Base-by-base conservation (phyloP, 2,797 vertebrate genomes). In the Threskiornis aethiopicus region DNA sequence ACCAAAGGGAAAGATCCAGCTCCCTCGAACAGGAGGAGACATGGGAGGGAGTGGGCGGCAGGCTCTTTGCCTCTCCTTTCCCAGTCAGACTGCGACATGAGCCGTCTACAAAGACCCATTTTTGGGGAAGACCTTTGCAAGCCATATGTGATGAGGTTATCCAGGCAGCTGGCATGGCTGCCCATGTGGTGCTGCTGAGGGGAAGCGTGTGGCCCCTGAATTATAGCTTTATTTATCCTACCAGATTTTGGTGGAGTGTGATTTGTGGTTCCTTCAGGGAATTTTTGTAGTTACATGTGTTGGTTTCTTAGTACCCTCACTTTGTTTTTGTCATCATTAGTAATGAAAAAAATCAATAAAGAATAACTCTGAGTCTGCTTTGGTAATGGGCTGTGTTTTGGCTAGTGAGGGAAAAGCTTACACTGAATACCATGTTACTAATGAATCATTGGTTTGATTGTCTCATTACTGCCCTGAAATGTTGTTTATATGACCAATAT, bases 151-250 rank as follows among this genome's bases (percentile, higher is more conserved):
- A n/a, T 44, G 61, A 84, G 24, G 22, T n/a, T 78, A 26, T 80
- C 18, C 54, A 57, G 64, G 41, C 37, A 75, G 24, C 47, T 57
- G 52, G 31, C 62, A 14, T 39, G 35, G 25, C 42, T 84, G 22
- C n/a, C 31, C 1, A 0, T 1, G 2, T 46, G 29, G 22, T 69
- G 62, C 46, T 65, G 57, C 47, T 86, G 26, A 15, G 20, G 14
- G 14, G 6, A 69, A 25, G 21, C 2, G 0, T 39, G 35, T 57
- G 58, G n/a, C 16, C 29, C n/a, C 28, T 62, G 49, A 58, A 37
- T 51, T 37, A 31, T 24, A 65, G 35, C 18, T 62, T 35, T 76
- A 3, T 55, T 64, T 93, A n/a, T 91, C 37, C 41, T 57, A 7
- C 25, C 16, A 64, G 61, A 42, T 72, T 84, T 80, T 70, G 10